Evolutionary conservation across 2,797 vertebrate species (phyloP).

Genomic region (Peromyscus melanophrys): DNA sequence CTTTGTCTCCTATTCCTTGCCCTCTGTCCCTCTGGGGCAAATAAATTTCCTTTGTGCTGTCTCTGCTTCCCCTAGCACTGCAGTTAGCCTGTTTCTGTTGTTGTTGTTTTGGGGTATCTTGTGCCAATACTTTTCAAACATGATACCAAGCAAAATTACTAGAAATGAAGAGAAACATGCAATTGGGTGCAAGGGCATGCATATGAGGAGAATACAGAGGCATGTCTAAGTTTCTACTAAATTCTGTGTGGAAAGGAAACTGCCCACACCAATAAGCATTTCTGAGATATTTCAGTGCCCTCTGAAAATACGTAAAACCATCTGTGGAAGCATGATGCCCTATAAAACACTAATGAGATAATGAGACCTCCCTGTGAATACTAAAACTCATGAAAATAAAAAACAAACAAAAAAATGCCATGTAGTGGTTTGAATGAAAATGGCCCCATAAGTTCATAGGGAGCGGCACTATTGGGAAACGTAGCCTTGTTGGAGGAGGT

Average conservation of each 20-base stretch:
- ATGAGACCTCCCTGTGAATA: background rate
- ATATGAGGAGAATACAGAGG: background rate
- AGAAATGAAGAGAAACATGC: constrained; percentile 13
- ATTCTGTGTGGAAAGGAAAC: background rate
- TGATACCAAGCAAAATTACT: constrained; percentile 46
- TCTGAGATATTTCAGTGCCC: background rate
- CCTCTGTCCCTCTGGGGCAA: background rate
- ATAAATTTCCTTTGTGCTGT: background rate
- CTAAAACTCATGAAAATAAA: constrained; percentile 8
- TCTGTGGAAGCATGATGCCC: background rate
- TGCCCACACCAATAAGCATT: background rate
- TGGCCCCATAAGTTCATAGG: background rate
- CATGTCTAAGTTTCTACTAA: background rate
- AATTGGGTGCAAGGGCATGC: background rate
- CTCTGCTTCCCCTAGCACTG: no score
- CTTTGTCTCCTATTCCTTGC: background rate
- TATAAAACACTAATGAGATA: background rate
- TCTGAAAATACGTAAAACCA: background rate
- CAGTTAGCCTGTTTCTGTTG: no score
- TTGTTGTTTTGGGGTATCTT: background rate
- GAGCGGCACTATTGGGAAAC: background rate
- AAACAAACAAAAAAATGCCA: background rate
- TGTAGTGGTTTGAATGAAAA: background rate
- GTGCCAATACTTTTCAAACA: background rate
- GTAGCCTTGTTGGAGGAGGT: background rate